Evolutionary conservation across 2,888 invertebrate genomes (phyloP), one percentile per base, ranked within the genome.

Genomic region (Gastracanthus pulcherrimus): DNA sequence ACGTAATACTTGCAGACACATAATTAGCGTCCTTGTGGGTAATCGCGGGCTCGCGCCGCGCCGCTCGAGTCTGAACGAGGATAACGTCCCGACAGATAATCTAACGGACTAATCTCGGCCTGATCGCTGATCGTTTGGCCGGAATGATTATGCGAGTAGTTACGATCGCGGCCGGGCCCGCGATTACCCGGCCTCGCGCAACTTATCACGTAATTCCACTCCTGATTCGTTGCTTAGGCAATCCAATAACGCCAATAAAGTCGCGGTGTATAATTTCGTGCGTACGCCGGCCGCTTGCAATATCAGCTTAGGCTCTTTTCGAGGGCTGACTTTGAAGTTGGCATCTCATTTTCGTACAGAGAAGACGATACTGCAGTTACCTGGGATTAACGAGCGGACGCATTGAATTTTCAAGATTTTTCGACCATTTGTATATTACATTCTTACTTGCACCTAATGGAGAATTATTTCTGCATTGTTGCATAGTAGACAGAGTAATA

Each of bases 21-120:
- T 84, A 86, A 87, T 88, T 87, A 88, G 83, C 86, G 87, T 89
- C 88, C 88, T 88, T 87, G 88, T 86, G 86, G 87, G 88, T 89
- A 89, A 87, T 89, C 85, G 38, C 38, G 66, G 51, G 45, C 70
- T 51, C 55, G 51, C 78, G 31, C 66, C 48, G 41, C 41, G 9
- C 41, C 38, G 38, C 4, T 6, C 38, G 62, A n/a, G 16, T 16
- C 58, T 41, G 66, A 26, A 58, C 31, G 51, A 62, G 72, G 64
- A 38, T 76, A 76, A 67, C 51, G 66, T 75, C 70, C 36, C 75
- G 76, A 62, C 70, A 84, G 85, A 87, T 88, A 87, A 88, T 87
- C 85, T 85, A 85, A 85, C 85, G 85, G 86, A 85, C 85, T 87
- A 88, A 89, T 89, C 87, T 81, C 82, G 76, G 67, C 66, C 69